Percentiles rank a stretch among this genome's conserved stretches.
phyloP scores from a whole-genome alignment of 2,113 vertebrate species.

The Arenaria interpres region DNA sequence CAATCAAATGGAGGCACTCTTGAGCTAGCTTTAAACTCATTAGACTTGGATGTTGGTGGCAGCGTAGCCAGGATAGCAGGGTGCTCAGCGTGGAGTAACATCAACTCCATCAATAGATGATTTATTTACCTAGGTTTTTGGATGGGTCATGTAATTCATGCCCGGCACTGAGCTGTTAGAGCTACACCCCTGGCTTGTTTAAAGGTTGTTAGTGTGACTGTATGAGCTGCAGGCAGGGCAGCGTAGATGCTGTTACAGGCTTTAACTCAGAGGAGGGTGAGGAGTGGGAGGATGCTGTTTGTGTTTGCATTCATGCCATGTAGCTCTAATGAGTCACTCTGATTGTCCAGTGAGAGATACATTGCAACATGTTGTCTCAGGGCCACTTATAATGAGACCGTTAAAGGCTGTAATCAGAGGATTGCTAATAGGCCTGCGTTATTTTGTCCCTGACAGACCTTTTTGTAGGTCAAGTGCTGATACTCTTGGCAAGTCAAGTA shows the following conservation, averaged over 20 bases:
- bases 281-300: not conserved
- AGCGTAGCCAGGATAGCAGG: not conserved
- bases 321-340: slow-evolving; percentile 1
- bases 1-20: not conserved
- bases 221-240: not conserved
- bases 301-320: not conserved
- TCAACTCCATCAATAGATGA: not conserved
- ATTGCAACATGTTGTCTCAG: not conserved
- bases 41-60: not conserved
- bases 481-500: not conserved
- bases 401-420: not conserved
- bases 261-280: not conserved
- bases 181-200: not conserved
- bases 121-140: not conserved
- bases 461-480: not conserved
- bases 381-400: not conserved
- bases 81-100: not conserved
- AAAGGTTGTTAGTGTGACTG: not conserved
- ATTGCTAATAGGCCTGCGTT: not conserved
- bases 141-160: not conserved
- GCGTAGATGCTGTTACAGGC: not conserved
- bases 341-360: not conserved
- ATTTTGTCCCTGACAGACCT: not conserved
- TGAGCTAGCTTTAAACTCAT: not conserved
- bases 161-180: not conserved